A percentile compares a stretch with the other conserved stretches of the same genome.
These are phyloP conservation scores for Epicauta chinensis DNA, from an alignment of 1,140 invertebrate genomes.

Conservation along the genomic window DNA sequence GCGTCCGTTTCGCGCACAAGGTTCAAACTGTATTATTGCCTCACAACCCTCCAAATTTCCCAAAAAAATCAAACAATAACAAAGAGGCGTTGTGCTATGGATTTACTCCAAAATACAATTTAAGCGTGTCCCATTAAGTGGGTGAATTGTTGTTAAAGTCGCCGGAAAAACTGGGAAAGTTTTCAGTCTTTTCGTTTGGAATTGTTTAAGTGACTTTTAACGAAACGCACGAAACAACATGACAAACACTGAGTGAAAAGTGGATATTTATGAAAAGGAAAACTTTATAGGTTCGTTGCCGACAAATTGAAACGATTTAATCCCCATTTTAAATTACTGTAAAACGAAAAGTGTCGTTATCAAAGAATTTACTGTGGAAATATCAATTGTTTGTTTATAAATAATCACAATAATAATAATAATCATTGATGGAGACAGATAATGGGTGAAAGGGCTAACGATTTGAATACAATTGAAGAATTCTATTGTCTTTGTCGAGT, in stretches of 20 bases:
- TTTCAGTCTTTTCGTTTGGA: background rate
- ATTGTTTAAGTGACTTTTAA: background rate
- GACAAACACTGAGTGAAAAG: background rate
- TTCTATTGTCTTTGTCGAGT: background rate
- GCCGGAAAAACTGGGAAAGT: background rate
- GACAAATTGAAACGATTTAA: no score
- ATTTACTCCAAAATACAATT: no score
- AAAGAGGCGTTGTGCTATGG: no score
- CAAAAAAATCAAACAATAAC: no score
- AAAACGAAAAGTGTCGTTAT: no score
- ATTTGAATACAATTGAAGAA: no score
- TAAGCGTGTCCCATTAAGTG: no score
- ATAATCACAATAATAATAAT: background rate
- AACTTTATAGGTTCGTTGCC: background rate
- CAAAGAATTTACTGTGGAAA: no score
- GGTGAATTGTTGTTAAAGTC: conserved; percentile 1
- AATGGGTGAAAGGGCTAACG: no score
- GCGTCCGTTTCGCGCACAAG: conserved; percentile 16
- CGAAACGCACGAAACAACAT: background rate
- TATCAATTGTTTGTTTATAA: no score
- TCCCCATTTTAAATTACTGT: no score
- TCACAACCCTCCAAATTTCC: background rate
- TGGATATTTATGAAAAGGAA: background rate
- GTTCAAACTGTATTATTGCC: conserved; percentile 5
- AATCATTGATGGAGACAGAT: background rate